phyloP scores from a whole-genome alignment of 2,797 vertebrate species.

The Sparus aurata region DNA sequence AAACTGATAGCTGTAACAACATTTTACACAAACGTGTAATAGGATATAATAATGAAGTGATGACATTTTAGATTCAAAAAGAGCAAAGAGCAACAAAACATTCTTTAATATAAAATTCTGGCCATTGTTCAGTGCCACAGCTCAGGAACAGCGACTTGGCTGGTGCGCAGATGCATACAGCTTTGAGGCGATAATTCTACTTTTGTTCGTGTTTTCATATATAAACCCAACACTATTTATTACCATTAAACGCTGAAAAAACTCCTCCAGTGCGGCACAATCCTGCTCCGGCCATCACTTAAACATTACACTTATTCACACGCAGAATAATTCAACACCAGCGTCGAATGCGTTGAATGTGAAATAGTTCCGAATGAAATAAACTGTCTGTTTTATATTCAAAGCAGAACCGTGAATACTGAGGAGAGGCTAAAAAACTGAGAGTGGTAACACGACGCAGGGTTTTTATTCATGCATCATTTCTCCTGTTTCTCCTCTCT shows the following conservation, averaged over 20 bases:
- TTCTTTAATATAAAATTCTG: too few relatives aligned
- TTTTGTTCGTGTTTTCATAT: background rate
- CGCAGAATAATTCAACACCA: background rate
- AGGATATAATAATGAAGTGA: too few relatives aligned
- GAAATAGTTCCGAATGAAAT: background rate
- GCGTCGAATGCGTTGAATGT: background rate
- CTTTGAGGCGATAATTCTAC: background rate
- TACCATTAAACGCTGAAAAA: background rate
- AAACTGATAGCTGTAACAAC: too few relatives aligned
- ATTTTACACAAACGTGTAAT: too few relatives aligned
- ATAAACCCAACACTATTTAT: background rate
- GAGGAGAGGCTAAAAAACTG: background rate
- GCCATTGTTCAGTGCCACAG: too few relatives aligned
- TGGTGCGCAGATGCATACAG: background rate
- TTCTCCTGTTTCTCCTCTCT: conserved; percentile 12
- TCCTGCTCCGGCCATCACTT: background rate
- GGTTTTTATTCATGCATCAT: conserved; percentile 36
- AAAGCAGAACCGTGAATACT: background rate
- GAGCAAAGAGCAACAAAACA: too few relatives aligned
- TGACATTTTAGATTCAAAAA: too few relatives aligned
- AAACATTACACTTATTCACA: conserved; percentile 4
- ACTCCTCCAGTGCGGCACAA: background rate
- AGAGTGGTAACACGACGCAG: background rate
- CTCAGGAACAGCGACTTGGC: too few relatives aligned
- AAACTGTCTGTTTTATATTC: background rate